Base-by-base conservation (phyloP, 1,140 invertebrate genomes). In the Dreissena polymorpha region DNA sequence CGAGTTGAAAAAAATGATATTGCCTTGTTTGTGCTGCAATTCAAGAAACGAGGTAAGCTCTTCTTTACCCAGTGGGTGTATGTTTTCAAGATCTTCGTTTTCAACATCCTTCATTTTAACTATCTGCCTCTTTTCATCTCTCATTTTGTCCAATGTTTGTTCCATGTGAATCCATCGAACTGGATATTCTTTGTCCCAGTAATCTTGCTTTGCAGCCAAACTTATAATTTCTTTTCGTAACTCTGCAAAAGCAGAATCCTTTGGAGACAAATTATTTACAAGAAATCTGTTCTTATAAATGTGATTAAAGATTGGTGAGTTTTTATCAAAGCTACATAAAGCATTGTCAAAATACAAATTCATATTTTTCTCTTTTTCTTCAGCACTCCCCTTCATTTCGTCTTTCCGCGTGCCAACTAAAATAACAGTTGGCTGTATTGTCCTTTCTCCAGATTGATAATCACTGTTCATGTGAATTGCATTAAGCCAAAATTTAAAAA, bases 401-500 rank as follows among this genome's bases (percentile, higher is more conserved):
- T 78, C 76, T 39, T 78, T 78, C 5, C 69, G 65, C 29, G 76
- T 78, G 12, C 65, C 76, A 16, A 78, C 76, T 27, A 78, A 53
- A 57, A 78, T 69, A 39, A 78, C 76, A 29, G 39, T 25, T 57
- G 64, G 64, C 29, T 78, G 8, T n/a, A 70, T n/a, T 10, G 50
- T 49, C 21, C 1, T n/a, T 69, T 29, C 6, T 7, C 21, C 6
- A 25, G 39, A 8, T 21, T 69, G 64, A n/a, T 25, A 23, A 13
- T 64, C 50, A 63, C 27, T 67, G 49, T 78, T 69, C 76, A 78
- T 78, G 55, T 78, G 64, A 57, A 78, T 78, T 29, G 76, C 68
- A 27, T 55, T 51, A n/a, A 78, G 50, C 76, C 76, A 78, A 55
- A 78, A 78, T 50, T 78, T 78, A 27, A 78, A 78, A 13, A 50